Evolutionary conservation across 2,797 vertebrate species (phyloP).

Genomic region (Pempheris klunzingeri): DNA sequence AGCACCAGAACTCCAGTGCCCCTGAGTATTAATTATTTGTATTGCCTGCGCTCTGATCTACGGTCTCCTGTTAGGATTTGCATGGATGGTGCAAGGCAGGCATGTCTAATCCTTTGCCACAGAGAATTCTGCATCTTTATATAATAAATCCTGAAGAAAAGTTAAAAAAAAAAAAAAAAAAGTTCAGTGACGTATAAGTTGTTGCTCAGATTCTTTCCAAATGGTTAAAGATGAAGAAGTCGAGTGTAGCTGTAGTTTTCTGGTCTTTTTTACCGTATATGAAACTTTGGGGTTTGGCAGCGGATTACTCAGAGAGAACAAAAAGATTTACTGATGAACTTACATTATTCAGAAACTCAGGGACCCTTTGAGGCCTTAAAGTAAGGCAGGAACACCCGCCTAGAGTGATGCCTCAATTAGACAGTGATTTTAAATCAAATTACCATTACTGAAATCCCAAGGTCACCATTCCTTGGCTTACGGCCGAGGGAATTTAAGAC

Average conservation of each 20-base stretch:
- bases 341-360: constrained; percentile 75
- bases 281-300: constrained; percentile 56
- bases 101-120: constrained; percentile 70
- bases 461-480: constrained; percentile 45
- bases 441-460: constrained; percentile 67
- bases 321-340: constrained; percentile 76
- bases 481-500: constrained; percentile 67
- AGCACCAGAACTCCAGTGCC: constrained; percentile 60
- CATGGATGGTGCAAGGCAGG: constrained; percentile 71
- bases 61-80: constrained; percentile 70
- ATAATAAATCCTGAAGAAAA: constrained; percentile 49
- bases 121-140: constrained; percentile 63
- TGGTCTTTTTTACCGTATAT: constrained; percentile 39
- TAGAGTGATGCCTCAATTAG: constrained; percentile 69
- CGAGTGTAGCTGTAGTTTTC: neutral
- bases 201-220: constrained; percentile 45
- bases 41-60: constrained; percentile 75
- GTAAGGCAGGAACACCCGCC: constrained; percentile 44
- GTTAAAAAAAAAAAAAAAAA: neutral
- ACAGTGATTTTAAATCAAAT: constrained; percentile 73
- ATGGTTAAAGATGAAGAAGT: constrained; percentile 32
- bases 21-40: constrained; percentile 82
- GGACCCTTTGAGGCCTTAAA: constrained; percentile 61
- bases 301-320: constrained; percentile 66
- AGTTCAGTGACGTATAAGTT: constrained; percentile 7